phyloP scores from a whole-genome alignment of 2,888 invertebrate genomes.

The Polylopha cassiicola region DNA sequence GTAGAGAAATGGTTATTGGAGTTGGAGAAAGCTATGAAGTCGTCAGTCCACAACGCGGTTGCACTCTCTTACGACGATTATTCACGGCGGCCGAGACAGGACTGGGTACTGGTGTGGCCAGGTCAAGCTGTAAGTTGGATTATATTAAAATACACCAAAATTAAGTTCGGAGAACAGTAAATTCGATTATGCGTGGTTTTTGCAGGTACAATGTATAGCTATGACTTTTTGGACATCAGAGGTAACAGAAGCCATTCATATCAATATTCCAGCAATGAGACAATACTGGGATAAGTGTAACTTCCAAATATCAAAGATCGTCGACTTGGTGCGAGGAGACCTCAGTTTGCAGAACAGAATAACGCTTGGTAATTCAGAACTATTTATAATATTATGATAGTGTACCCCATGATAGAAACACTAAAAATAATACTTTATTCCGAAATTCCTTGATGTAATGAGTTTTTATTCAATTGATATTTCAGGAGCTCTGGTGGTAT shows the following conservation, averaged over 20 bases:
- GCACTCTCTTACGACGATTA: slow-evolving; percentile 85
- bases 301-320: slow-evolving; percentile 87
- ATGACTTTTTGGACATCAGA: slow-evolving; percentile 94
- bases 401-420: too few relatives aligned
- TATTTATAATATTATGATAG: too few relatives aligned
- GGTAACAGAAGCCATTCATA: slow-evolving; percentile 86
- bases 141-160: neutral
- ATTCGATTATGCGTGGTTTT: neutral
- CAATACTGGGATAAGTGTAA: slow-evolving; percentile 84
- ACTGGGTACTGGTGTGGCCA: slow-evolving; percentile 95
- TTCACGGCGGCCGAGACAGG: slow-evolving; percentile 77
- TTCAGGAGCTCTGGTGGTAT: slow-evolving; percentile 89
- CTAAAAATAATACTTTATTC: too few relatives aligned
- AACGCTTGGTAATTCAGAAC: slow-evolving; percentile 82
- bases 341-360: slow-evolving; percentile 91
- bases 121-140: slow-evolving; percentile 87
- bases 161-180: neutral
- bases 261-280: slow-evolving; percentile 73
- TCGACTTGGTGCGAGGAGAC: slow-evolving; percentile 91
- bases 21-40: slow-evolving; percentile 91
- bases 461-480: slow-evolving; percentile 5
- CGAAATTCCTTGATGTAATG: neutral
- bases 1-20: slow-evolving; percentile 96
- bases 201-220: slow-evolving; percentile 85
- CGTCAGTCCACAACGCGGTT: slow-evolving; percentile 87